These are phyloP conservation scores for Littorina saxatilis DNA, from an alignment of 1,140 invertebrate genomes.

Conservation along the genomic window DNA sequence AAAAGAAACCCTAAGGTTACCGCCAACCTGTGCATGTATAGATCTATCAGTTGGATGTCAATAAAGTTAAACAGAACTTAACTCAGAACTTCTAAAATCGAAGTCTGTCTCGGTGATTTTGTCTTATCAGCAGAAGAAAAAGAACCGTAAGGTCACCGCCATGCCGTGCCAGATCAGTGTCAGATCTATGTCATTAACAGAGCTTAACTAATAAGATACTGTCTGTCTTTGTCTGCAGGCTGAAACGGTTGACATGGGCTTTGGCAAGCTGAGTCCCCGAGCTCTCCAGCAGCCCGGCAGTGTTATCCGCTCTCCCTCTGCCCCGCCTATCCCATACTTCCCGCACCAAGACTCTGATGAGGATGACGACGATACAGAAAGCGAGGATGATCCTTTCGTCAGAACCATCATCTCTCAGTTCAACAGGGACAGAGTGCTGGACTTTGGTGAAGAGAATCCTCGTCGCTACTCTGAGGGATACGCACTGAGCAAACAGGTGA, in stretches of 20 bases:
- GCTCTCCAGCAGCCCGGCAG: conserved; percentile 48
- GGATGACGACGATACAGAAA: conserved; percentile 48
- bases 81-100: too few relatives aligned
- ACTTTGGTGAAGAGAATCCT: conserved; percentile 41
- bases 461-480: conserved; percentile 53
- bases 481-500: conserved; percentile 47
- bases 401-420: conserved; percentile 48
- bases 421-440: conserved; percentile 47
- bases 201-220: too few relatives aligned
- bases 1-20: too few relatives aligned
- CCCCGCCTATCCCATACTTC: conserved; percentile 64
- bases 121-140: too few relatives aligned
- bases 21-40: too few relatives aligned
- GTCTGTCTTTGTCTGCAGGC: too few relatives aligned
- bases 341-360: conserved; percentile 54
- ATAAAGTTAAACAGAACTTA: too few relatives aligned
- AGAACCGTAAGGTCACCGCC: too few relatives aligned
- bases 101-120: too few relatives aligned
- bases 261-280: conserved; percentile 65
- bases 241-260: conserved; percentile 54
- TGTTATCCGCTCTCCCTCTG: conserved; percentile 64
- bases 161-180: too few relatives aligned
- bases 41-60: too few relatives aligned
- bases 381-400: conserved; percentile 55
- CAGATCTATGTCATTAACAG: too few relatives aligned